Evolutionary conservation across 2,888 invertebrate species (phyloP).

Genomic region (Dolichopus griseipennis): DNA sequence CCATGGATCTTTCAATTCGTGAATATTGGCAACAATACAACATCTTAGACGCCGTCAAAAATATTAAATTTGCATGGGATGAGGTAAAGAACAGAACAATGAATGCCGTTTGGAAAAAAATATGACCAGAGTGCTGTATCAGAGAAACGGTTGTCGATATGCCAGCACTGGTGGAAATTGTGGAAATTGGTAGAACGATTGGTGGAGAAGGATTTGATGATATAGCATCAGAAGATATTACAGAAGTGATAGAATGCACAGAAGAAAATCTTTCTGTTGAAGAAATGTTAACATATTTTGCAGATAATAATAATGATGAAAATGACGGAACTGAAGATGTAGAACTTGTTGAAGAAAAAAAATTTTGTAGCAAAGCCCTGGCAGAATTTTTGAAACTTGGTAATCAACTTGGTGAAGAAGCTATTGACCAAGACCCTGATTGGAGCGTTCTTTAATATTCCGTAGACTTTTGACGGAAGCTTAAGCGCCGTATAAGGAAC

Average conservation of each 20-base stretch:
- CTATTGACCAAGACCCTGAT: too few species aligned
- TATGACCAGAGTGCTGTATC: constrained; percentile 19
- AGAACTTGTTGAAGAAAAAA: too few species aligned
- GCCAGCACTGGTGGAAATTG: constrained; percentile 21
- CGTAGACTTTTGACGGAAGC: too few species aligned
- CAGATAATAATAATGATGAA: too few species aligned
- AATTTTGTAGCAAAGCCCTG: too few species aligned
- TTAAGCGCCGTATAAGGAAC: too few species aligned
- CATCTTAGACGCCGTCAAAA: constrained; percentile 19
- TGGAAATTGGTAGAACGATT: constrained; percentile 20
- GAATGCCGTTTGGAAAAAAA: constrained; percentile 21
- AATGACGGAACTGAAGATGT: too few species aligned
- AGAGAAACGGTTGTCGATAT: constrained; percentile 18
- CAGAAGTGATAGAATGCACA: constrained; percentile 19
- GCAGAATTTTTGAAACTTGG: too few species aligned
- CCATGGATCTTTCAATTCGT: too few species aligned
- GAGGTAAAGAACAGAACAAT: constrained; percentile 19
- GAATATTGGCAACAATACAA: too few species aligned
- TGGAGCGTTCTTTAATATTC: too few species aligned
- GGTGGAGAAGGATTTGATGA: constrained; percentile 22
- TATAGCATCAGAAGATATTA: constrained; percentile 22
- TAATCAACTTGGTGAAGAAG: too few species aligned
- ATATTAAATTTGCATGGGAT: constrained; percentile 19
- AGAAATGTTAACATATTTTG: not conserved
- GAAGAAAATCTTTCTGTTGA: constrained; percentile 15